Evolutionary conservation across 2,888 invertebrate species (phyloP).

Genomic region (Drosophila eohydei): DNA sequence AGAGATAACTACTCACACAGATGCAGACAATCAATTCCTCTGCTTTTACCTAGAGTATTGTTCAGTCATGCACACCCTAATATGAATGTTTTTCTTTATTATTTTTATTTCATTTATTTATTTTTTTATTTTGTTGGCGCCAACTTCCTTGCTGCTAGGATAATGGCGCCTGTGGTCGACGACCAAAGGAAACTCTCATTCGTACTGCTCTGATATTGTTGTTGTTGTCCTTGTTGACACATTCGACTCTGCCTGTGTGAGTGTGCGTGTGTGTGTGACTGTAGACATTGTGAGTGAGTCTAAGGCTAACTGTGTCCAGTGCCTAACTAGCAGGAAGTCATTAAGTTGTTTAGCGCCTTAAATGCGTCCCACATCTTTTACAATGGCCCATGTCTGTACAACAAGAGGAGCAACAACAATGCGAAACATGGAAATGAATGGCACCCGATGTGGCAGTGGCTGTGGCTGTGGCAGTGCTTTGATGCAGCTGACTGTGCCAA

Average conservation of each 20-base stretch:
- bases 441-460: constrained; percentile 28
- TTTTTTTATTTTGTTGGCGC: constrained; percentile 3
- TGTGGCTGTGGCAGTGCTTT: constrained; percentile 28
- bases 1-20: not conserved
- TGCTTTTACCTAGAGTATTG: constrained; percentile 10
- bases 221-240: constrained; percentile 51
- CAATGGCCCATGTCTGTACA: constrained; percentile 31
- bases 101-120: constrained; percentile 5
- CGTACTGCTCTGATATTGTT: constrained; percentile 65
- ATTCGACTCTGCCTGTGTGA: constrained; percentile 12
- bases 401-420: constrained; percentile 8
- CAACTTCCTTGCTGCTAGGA: constrained; percentile 29
- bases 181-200: constrained; percentile 69
- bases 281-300: constrained; percentile 12
- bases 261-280: constrained; percentile 7
- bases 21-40: not conserved
- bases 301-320: constrained; percentile 36
- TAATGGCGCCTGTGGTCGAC: constrained; percentile 71
- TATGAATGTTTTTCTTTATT: constrained; percentile 2
- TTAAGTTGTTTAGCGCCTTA: constrained; percentile 77
- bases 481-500: constrained; percentile 42
- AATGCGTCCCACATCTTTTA: constrained; percentile 39
- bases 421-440: constrained; percentile 19
- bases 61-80: not conserved
- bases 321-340: constrained; percentile 75